Evolutionary conservation across 2,113 vertebrate genomes (phyloP).

Genomic region (Anguilla japonica): DNA sequence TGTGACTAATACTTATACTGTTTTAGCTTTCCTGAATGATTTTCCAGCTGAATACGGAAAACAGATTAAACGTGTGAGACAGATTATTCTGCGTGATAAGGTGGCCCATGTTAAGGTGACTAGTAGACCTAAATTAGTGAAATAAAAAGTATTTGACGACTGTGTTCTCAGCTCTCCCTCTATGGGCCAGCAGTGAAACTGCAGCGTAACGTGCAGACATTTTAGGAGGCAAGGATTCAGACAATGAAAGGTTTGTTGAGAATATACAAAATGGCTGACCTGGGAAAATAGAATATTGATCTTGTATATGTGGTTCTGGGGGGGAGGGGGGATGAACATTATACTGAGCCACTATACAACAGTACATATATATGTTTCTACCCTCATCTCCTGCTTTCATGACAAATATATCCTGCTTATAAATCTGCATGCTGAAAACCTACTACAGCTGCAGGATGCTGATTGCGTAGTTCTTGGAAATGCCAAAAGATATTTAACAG

Average conservation of each 20-base stretch:
- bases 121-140: neutral
- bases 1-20: neutral
- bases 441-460: too few relatives aligned
- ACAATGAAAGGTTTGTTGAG: slow-evolving; percentile 4
- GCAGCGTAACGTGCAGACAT: slow-evolving; percentile 51
- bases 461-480: too few relatives aligned
- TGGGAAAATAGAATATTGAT: neutral
- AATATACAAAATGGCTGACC: slow-evolving; percentile 72
- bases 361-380: too few relatives aligned
- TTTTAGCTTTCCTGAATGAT: neutral
- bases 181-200: slow-evolving; percentile 56
- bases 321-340: neutral
- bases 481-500: too few relatives aligned
- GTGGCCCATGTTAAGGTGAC: neutral
- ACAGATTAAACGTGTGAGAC: too few relatives aligned
- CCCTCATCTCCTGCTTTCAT: too few relatives aligned
- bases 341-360: too few relatives aligned
- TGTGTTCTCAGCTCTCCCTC: slow-evolving; percentile 41
- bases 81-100: too few relatives aligned
- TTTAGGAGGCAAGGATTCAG: slow-evolving; percentile 38
- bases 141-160: neutral
- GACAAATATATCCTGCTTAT: too few relatives aligned
- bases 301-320: neutral
- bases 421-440: too few relatives aligned
- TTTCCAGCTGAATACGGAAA: neutral